Base-by-base conservation (phyloP, 2,888 invertebrate genomes). In the Sarcophaga caerulescens region DNA sequence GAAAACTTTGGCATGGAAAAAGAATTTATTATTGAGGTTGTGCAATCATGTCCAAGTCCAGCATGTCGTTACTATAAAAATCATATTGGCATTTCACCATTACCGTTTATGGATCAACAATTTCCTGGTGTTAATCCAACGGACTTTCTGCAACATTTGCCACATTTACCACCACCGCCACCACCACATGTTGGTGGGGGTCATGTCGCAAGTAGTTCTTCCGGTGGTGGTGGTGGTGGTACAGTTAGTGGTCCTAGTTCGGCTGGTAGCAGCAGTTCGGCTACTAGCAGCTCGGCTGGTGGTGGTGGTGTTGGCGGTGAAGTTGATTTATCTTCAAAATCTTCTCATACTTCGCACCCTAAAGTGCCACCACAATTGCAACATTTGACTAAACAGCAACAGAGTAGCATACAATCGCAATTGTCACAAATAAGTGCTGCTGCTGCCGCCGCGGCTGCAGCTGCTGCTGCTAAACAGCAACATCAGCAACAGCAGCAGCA, bases 1-100 rank as follows among this genome's bases (percentile, higher is more conserved):
- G 93, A 93, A 84, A 93, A 93, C 74, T 93, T 93, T 79, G 93
- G 93, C n/a, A 97, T 97, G 97, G 97, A 97, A 92, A 97, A 97
- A 90, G 97, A 97, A 90, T 97, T 97, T 90, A 97, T 97, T 73
- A 95, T 97, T 78, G 97, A 97, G 93, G 97, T 97, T 44, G 97
- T 97, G 19, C 97, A 97, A 91, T 97, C 97, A 89, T 97, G 97
- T 90, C 97, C 97, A 0, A 97, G 97, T 93, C 97, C 97, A 12
- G 97, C 97, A 17, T 97, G 97, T 91, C 95, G 97, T 44, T 97
- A 97, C 91, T 97, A 97, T 91, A 97, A 97, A 92, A 97, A 96
- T 91, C 97, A 97, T 91, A 94, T 97, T 93, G 96, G 94, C 85
- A 92, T 94, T 80, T 93, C 94, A 14, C 92, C 93, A 3, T 89